Evolutionary conservation across 2,888 invertebrate genomes (phyloP), one percentile per base, ranked within the genome.

Genomic region (Macrophya alboannulata): DNA sequence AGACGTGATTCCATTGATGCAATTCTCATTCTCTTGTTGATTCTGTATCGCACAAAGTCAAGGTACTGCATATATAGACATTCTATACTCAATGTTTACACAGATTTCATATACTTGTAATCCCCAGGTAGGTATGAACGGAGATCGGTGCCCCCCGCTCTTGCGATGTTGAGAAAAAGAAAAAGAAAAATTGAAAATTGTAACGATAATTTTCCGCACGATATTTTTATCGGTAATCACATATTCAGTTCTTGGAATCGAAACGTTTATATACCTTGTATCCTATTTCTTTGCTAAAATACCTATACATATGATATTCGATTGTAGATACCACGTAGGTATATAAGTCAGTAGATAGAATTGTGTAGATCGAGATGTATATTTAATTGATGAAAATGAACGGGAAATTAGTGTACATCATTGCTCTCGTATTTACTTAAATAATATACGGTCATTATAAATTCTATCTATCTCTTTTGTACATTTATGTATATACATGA

Each of bases 21-120:
- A 31, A 1, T 31, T 31, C 3, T 31, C 31, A 15, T 25, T 62
- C 15, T 72, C 9, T n/a, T 15, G 48, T 48, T 48, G 10, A n/a
- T n/a, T n/a, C n/a, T n/a, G n/a, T n/a, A n/a, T 48, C 12, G 25
- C 31, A 55, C 37, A 77, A 37, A 55, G 45, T 43, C 55, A 9
- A 9, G 31, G 17, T 45, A 45, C 45, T 68, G 43, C 15, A n/a
- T n/a, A 55, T 31, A 55, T n/a, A 31, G 77, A 77, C 77, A 55
- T 77, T 77, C 31, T 77, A 37, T 17, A 37, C 31, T 12, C 74
- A n/a, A n/a, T 74, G 74, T 74, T 45, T 25, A 74, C 21, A 74
- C 45, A 25, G 25, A 25, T 74, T 74, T 74, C 74, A 48, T 74
- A 74, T 74, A 74, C 25, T 74, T 74, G 45, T 43, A 10, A 37